Evolutionary conservation across 2,113 vertebrate genomes (phyloP), one percentile per base, ranked within the genome.

Genomic region (Takifugu bimaculatus): DNA sequence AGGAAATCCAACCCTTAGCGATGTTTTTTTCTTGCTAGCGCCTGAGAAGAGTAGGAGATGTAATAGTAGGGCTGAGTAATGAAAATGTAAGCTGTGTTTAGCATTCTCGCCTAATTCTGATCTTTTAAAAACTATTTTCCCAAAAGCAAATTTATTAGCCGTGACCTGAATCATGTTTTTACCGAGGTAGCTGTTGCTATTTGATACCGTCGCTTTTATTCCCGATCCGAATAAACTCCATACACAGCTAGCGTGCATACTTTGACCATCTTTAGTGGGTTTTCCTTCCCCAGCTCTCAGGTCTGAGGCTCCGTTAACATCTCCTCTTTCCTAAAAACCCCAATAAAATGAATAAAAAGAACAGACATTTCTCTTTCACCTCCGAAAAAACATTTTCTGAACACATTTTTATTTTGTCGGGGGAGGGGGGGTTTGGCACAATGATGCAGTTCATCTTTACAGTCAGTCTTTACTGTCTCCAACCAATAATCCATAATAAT

Each of bases 401-500:
- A 78, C 60, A 80, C 79, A 61, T 80, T 81, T 91, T 90, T 88
- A 88, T 88, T 86, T 63, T 76, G 87, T 84, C 88, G 72, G 77
- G 74, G 88, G 87, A 79, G 78, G 20, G 20, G 35, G 35, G 80
- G 81, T 79, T 88, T 88, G 78, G 61, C 86, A 91, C 89, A 88
- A 83, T 59, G 75, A 84, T 77, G 77, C 81, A 78, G 70, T 69
- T 83, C 43, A 64, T 85, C 60, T 86, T 85, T 70, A 80, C 79
- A 88, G 82, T 76, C 80, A 71, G 71, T 20, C 64, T 76, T 80
- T 49, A 73, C 74, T 74, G 64, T 79, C 76, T 72, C 57, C 68
- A 81, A 81, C 75, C 70, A 68, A 80, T 72, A 80, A 89, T 20
- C 20, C 20, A 20, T 20, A 20, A 20, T 20, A 20, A 80, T 80